Evolutionary conservation across 2,113 vertebrate species (phyloP), one percentile per base, ranked within the genome.

Genomic region (Channa maculata): DNA sequence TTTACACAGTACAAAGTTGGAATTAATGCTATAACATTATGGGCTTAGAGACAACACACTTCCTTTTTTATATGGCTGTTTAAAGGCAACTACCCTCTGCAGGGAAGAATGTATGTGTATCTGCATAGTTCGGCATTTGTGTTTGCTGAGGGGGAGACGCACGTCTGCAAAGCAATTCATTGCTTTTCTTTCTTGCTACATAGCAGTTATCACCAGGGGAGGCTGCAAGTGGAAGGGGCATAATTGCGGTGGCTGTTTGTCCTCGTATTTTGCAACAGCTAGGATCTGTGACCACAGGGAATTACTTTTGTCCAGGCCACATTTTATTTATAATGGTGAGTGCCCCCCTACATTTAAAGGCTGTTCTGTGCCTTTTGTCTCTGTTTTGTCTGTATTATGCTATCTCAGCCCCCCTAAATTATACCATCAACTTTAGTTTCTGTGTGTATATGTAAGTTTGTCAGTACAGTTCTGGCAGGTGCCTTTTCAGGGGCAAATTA

Each of bases 191-290:
- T 58, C 52, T 53, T 7, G 53, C 69, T 66, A 63, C 58, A 67
- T 44, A n/a, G 64, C 36, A 14, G 49, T 77, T 83, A 55, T 88
- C 83, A 71, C 78, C 77, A 65, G 76, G 80, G 88, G 77, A 71
- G 75, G 81, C 78, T 81, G 83, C 83, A 41, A 15, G 61, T 58
- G 75, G 51, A 80, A 68, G 81, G 63, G 59, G 54, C 59, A 86
- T 84, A 85, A 87, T 86, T 91, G 88, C 63, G 8, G 79, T 44
- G 51, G 71, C 74, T 85, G 89, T 89, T 87, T 85, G 88, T 80
- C 60, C 60, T 71, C 39, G 39, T 72, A 55, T 68, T 68, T 75
- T 53, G 53, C 43, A 72, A 68, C 65, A 59, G 64, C 72, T 15
- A 8, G 33, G 36, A 43, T 78, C 60, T 66, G 41, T 10, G 57